A percentile compares a stretch with the other conserved stretches of the same genome.
phyloP scores from a whole-genome alignment of 2,797 vertebrate species.

The Aselliscus stoliczkanus region DNA sequence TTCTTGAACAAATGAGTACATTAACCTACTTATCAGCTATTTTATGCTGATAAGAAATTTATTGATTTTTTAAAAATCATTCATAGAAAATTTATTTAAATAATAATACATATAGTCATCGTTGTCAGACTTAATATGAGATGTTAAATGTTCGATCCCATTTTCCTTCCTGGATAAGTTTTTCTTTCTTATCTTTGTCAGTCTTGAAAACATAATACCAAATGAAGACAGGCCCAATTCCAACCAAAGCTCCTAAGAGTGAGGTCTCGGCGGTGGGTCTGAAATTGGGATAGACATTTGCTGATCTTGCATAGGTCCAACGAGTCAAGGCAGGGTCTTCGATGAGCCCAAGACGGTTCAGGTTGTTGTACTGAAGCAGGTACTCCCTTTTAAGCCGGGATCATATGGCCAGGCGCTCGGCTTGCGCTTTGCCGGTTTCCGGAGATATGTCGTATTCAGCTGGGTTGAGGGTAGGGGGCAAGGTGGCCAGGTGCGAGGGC shows the following conservation, averaged over 20 bases:
- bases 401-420: no score
- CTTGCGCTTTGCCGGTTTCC: no score
- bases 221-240: constrained; percentile 82
- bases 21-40: background rate
- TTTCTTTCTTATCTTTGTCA: constrained; percentile 86
- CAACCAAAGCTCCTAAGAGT: constrained; percentile 81
- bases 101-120: constrained; percentile 27
- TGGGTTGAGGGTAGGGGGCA: no score
- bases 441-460: no score
- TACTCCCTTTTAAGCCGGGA: no score
- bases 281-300: no score
- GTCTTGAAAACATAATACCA: constrained; percentile 81
- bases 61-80: no score
- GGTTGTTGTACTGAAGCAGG: no score
- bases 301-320: constrained; percentile 86
- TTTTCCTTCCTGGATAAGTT: constrained; percentile 86
- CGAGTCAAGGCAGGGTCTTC: constrained; percentile 46
- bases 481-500: no score
- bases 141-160: constrained; percentile 77
- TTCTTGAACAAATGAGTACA: background rate
- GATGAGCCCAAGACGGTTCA: no score
- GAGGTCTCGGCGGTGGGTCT: constrained; percentile 87
- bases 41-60: background rate
- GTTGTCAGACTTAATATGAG: constrained; percentile 79
- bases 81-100: constrained; percentile 77